These are phyloP conservation scores for Iselma pallidipennis DNA, from an alignment of 2,888 invertebrate genomes.

Conservation along the genomic window DNA sequence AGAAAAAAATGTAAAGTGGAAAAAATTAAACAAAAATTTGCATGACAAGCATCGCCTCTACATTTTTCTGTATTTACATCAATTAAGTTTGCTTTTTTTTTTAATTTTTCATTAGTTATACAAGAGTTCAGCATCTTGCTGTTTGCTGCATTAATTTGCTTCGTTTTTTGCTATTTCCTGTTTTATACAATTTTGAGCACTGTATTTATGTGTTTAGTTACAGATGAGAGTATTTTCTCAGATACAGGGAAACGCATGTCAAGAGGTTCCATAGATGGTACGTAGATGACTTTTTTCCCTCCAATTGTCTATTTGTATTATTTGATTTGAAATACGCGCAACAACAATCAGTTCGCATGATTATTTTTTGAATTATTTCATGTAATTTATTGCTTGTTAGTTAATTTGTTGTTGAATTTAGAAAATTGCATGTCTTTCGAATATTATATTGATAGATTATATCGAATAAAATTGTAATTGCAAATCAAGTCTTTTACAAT, in stretches of 20 bases:
- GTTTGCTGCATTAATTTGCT: constrained; percentile 6
- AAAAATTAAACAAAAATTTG: neutral
- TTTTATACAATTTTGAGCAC: constrained; percentile 27
- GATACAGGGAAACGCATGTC: constrained; percentile 56
- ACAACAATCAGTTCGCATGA: too few relatives aligned
- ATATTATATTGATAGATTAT: too few relatives aligned
- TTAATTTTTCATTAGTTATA: neutral
- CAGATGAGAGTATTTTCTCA: constrained; percentile 57
- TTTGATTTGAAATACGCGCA: too few relatives aligned
- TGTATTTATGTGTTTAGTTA: constrained; percentile 50
- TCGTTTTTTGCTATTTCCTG: constrained; percentile 2
- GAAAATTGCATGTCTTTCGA: neutral
- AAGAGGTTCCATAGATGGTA: constrained; percentile 57
- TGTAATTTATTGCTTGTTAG: neutral
- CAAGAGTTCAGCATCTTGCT: constrained; percentile 10
- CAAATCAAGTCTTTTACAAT: too few relatives aligned
- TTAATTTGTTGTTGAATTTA: neutral
- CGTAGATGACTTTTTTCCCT: constrained; percentile 34
- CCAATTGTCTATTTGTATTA: neutral
- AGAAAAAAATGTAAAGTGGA: too few relatives aligned
- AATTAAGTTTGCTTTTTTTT: constrained; percentile 5
- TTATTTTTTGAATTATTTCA: too few relatives aligned
- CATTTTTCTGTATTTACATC: neutral
- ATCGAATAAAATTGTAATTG: too few relatives aligned
- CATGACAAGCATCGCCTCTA: constrained; percentile 4